Conservation (phyloP, 1,140 invertebrate genomes). For the Micrasema longulum region DNA sequence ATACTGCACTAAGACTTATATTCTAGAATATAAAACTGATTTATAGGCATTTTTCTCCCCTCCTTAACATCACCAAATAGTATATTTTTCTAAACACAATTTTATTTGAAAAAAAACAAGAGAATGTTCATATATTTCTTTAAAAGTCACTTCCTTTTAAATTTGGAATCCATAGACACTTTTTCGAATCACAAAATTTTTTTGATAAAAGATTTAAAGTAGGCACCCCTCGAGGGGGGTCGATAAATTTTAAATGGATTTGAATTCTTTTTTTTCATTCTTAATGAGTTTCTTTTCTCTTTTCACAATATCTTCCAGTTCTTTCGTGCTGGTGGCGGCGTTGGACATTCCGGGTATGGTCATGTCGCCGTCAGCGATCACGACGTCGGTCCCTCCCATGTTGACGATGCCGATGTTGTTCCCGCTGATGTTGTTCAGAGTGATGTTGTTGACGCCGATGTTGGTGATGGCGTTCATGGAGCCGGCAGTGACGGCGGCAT, state of each 20-base stretch:
- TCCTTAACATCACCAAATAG: slow-evolving; percentile 3
- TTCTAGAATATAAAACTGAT: slow-evolving; percentile 29
- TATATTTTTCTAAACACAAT: slow-evolving; percentile 9
- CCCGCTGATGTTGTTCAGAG: slow-evolving; percentile 13
- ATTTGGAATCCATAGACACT: slow-evolving; percentile 2
- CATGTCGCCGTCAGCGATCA: slow-evolving; percentile 11
- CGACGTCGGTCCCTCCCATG: slow-evolving; percentile 20
- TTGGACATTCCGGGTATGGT: slow-evolving; percentile 22
- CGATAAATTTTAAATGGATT: slow-evolving; percentile 17
- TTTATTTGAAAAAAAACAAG: background rate
- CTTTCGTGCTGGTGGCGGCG: slow-evolving; percentile 20
- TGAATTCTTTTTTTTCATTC: slow-evolving; percentile 28
- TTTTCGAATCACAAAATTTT: slow-evolving; percentile 1
- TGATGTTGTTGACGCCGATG: slow-evolving; percentile 28
- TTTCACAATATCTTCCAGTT: slow-evolving; percentile 28
- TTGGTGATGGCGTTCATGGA: slow-evolving; percentile 18
- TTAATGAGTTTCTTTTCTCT: slow-evolving; percentile 30
- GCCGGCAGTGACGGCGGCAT: slow-evolving; percentile 4
- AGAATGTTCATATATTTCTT: background rate
- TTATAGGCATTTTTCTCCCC: slow-evolving; percentile 19
- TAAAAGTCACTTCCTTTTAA: background rate
- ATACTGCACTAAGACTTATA: slow-evolving; percentile 14
- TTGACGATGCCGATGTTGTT: slow-evolving; percentile 23
- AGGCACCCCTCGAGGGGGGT: too few species aligned
- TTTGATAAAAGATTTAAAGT: too few species aligned